Percentiles rank a stretch among this genome's conserved stretches.
Evolutionary conservation across 2,113 vertebrate species (phyloP).

Genomic region (Myrmecophaga tridactyla): DNA sequence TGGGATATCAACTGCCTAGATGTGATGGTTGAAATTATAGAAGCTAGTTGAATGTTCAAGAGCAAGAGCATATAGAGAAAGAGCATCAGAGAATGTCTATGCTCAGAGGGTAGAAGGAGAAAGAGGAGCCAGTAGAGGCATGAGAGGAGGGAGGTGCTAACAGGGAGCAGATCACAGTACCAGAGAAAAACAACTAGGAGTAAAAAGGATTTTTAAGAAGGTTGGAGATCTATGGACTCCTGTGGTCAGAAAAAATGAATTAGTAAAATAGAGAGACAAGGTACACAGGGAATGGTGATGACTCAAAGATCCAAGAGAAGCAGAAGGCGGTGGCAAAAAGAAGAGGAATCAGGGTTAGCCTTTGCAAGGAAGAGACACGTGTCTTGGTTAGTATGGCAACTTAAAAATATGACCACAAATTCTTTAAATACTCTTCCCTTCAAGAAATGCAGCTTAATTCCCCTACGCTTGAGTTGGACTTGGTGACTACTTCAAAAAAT

Average conservation of each 20-base stretch:
- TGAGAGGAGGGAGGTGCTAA: background rate
- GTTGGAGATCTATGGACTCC: background rate
- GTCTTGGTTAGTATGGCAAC: background rate
- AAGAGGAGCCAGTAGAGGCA: background rate
- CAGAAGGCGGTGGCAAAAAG: background rate
- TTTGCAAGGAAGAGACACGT: background rate
- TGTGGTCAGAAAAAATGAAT: background rate
- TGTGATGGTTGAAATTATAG: background rate
- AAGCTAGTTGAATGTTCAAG: background rate
- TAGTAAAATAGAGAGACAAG: background rate
- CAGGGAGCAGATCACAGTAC: background rate
- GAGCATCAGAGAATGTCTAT: background rate
- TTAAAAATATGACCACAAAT: background rate
- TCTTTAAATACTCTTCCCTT: background rate
- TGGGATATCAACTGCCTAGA: background rate
- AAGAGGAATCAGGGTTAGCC: background rate
- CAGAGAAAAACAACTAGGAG: background rate
- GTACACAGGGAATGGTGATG: background rate
- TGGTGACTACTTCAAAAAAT: background rate
- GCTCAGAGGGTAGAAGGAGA: background rate
- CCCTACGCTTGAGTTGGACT: background rate
- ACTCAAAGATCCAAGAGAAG: background rate
- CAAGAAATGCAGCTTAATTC: background rate
- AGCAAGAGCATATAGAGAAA: background rate
- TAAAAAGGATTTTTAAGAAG: background rate